These are phyloP conservation scores for Mycteria americana DNA, from an alignment of 2,797 vertebrate genomes.

Conservation along the genomic window DNA sequence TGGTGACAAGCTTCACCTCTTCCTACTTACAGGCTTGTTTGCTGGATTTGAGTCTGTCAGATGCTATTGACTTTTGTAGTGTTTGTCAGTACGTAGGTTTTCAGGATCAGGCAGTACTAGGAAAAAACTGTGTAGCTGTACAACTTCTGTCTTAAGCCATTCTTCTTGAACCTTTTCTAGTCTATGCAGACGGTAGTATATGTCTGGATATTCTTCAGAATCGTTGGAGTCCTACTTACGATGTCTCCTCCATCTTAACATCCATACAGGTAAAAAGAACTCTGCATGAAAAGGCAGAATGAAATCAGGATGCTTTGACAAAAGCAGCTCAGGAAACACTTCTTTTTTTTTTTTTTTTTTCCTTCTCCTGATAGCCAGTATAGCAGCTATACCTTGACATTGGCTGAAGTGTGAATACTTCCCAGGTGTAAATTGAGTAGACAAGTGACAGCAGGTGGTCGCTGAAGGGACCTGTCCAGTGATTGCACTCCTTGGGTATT, in stretches of 20 bases:
- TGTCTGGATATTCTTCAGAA: slow-evolving; percentile 99
- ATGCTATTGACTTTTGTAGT: background rate
- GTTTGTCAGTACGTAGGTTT: background rate
- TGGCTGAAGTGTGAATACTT: background rate
- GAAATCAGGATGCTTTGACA: background rate
- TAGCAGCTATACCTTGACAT: background rate
- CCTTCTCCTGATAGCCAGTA: background rate
- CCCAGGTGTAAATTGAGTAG: background rate
- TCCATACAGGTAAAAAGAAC: slow-evolving; percentile 92
- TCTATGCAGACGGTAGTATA: slow-evolving; percentile 99
- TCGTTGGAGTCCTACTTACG: slow-evolving; percentile 99
- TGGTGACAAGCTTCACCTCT: background rate
- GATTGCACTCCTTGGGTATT: fast-evolving
- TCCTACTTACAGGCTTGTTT: background rate
- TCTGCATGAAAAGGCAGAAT: background rate
- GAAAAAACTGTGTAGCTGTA: background rate
- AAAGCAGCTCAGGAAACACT: background rate
- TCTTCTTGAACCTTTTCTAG: slow-evolving; percentile 72
- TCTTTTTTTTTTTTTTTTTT: fast-evolving
- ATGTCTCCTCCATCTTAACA: slow-evolving; percentile 99
- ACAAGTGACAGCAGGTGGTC: background rate
- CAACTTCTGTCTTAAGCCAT: background rate
- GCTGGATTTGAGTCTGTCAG: background rate
- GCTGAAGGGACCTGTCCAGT: background rate
- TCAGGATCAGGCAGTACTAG: background rate